Evolutionary conservation across 1,140 invertebrate species (phyloP).

Genomic region (Harpegnathos saltator): DNA sequence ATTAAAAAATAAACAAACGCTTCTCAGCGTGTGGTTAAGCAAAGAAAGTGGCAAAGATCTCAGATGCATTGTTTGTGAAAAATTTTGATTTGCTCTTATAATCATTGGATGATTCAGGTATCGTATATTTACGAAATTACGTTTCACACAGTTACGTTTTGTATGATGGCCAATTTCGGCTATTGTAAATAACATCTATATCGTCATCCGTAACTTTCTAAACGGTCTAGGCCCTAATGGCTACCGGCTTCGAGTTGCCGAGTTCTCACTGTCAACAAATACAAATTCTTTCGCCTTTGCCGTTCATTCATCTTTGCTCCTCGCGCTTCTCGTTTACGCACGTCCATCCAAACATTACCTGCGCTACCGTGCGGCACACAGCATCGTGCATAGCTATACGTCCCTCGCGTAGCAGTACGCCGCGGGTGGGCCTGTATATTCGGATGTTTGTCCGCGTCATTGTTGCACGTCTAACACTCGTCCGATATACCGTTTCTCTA

Average conservation of each 20-base stretch:
- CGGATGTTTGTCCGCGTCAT: slow-evolving; percentile 71
- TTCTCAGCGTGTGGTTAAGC: too few species aligned
- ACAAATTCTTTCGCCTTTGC: slow-evolving; percentile 29
- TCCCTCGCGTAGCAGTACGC: slow-evolving; percentile 15
- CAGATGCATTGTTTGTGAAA: too few species aligned
- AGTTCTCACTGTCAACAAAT: slow-evolving; percentile 32
- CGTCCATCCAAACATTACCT: slow-evolving; percentile 36
- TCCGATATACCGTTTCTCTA: slow-evolving; percentile 32
- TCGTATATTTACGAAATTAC: too few species aligned
- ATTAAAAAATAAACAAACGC: too few species aligned
- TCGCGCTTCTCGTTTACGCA: neutral
- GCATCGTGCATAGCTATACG: neutral
- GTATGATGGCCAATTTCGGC: too few species aligned
- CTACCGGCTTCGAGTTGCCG: slow-evolving; percentile 11
- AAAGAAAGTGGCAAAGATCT: too few species aligned
- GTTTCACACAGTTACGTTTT: too few species aligned
- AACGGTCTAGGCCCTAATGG: slow-evolving; percentile 20
- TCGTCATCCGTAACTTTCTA: neutral
- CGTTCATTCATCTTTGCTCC: slow-evolving; percentile 11
- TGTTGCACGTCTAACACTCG: slow-evolving; percentile 68
- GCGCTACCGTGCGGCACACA: neutral
- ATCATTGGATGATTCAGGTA: too few species aligned
- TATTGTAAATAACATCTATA: neutral
- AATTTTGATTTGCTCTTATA: too few species aligned
- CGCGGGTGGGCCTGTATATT: slow-evolving; percentile 73